These are phyloP conservation scores for Enteromius thamalakanensis DNA, from an alignment of 2,797 vertebrate species.

Conservation along the genomic window DNA sequence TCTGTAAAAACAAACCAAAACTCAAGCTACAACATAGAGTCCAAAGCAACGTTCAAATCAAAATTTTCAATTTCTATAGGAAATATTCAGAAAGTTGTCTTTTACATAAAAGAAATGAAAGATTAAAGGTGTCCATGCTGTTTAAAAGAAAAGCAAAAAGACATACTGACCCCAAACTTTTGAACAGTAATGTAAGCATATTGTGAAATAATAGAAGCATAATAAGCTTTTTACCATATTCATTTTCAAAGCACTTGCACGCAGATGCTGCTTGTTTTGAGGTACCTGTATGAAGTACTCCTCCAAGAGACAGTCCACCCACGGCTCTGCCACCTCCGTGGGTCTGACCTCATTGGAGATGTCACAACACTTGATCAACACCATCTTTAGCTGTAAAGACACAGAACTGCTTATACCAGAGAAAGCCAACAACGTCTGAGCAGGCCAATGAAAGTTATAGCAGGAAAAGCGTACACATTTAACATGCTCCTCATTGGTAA, in stretches of 20 bases:
- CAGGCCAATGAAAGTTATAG: not conserved
- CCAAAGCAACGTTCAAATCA: not conserved
- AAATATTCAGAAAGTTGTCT: not conserved
- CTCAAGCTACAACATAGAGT: not conserved
- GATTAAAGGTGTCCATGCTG: not conserved
- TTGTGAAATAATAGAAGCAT: not conserved
- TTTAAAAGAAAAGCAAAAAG: not conserved
- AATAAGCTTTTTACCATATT: not conserved
- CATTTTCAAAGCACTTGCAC: not conserved
- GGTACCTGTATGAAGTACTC: constrained; percentile 94
- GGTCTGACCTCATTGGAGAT: constrained; percentile 93
- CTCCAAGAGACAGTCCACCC: constrained; percentile 91
- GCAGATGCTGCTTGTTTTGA: not conserved
- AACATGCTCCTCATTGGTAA: constrained; percentile 84
- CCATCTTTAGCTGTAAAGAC: constrained; percentile 86
- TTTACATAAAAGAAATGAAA: not conserved
- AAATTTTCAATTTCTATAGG: not conserved
- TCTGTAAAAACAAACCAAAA: constrained; percentile 71
- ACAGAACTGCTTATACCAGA: not conserved
- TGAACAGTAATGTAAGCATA: not conserved
- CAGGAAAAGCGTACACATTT: constrained; percentile 74
- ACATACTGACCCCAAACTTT: not conserved
- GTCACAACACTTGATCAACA: constrained; percentile 94
- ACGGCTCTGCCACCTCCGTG: constrained; percentile 87
- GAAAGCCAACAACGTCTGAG: not conserved